Evolutionary conservation across 2,113 vertebrate species (phyloP), one percentile per base, ranked within the genome.

Genomic region (Balaeniceps rex): DNA sequence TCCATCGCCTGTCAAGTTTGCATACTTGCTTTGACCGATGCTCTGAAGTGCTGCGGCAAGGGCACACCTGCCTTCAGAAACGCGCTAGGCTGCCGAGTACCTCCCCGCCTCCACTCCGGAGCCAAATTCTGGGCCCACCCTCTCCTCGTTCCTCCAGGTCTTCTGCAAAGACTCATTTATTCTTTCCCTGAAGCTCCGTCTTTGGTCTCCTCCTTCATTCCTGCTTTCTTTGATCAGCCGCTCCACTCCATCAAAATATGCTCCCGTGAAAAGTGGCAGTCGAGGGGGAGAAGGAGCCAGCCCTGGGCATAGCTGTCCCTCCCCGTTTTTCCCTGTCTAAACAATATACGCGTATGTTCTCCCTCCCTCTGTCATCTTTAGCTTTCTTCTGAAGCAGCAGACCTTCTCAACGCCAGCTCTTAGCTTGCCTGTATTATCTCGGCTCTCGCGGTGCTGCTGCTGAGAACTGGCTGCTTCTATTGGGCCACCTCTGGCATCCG

Each of bases 131-230:
- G 58, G 77, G 83, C 85, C 93, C 90, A 74, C 44, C 92, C 78
- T 87, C 84, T 93, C 77, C 75, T 91, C 16, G 0, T 88, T 78
- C 91, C 95, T 92, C 61, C 83, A 63, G 87, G 29, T 86, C 94
- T 92, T 89, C 81, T 66, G 95, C 86, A 74, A 71, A 94, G 81
- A 42, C 71, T 94, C 74, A 77, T 97, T 97, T 94, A 95, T 95
- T 96, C 87, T 69, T 95, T 47, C 97, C 97, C 87, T 22, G 87
- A 69, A 96, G 94, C 93, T 90, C 74, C 15, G 38, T 92, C 94
- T 96, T 88, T 88, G 93, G 84, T 92, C 94, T 97, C 61, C 88
- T 75, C 79, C 95, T 83, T 79, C 93, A 94, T 94, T 87, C 91
- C 90, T 82, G 47, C 79, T 83, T 63, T 14, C 91, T 96, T 90